phyloP scores from a whole-genome alignment of 1,140 invertebrate species.

The Stegodyphus dumicola region DNA sequence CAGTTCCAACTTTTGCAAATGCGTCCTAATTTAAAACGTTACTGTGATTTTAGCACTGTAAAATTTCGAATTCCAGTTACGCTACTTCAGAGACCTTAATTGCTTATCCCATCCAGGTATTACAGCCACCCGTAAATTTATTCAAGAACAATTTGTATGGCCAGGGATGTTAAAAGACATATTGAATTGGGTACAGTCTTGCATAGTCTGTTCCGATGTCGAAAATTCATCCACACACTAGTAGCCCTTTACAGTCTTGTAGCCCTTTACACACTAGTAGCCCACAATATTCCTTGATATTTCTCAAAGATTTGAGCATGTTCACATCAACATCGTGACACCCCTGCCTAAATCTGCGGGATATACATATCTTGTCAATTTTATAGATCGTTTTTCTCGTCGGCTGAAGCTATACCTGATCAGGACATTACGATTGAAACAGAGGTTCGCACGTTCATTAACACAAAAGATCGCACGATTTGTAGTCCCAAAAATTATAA shows the following conservation, averaged over 20 bases:
- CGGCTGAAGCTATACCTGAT: too few species aligned
- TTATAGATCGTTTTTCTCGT: too few species aligned
- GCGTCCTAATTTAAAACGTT: neutral
- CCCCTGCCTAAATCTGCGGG: too few species aligned
- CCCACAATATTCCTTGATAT: neutral
- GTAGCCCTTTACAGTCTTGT: neutral
- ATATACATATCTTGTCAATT: too few species aligned
- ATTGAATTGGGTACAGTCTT: neutral
- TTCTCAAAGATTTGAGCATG: neutral
- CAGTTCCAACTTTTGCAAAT: too few species aligned
- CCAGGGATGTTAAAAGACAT: neutral
- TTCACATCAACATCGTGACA: too few species aligned
- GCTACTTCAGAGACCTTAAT: neutral
- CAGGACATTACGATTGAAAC: too few species aligned
- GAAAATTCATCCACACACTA: neutral
- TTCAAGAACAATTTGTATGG: neutral
- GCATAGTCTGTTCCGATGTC: neutral
- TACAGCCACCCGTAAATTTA: neutral
- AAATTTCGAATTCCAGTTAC: neutral
- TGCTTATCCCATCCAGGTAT: slow-evolving; percentile 3
- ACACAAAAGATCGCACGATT: too few species aligned
- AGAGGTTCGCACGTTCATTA: too few species aligned
- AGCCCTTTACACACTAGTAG: neutral
- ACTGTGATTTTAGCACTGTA: neutral
- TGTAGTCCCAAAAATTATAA: too few species aligned